Base-by-base conservation (phyloP, 2,113 vertebrate genomes). In the Galemys pyrenaicus region DNA sequence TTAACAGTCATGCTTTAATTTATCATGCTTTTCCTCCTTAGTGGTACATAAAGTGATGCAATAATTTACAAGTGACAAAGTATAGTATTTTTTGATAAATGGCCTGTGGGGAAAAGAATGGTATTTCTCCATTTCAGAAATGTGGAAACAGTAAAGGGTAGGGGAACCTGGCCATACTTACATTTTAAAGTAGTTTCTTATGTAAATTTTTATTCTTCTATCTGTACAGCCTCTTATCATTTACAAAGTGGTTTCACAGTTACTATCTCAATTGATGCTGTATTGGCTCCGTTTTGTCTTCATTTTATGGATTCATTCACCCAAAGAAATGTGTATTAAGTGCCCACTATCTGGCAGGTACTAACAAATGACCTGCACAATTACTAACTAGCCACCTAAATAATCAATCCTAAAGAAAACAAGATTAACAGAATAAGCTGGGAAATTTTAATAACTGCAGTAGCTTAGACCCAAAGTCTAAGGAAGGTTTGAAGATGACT, bases 131-230 rank as follows among this genome's bases (percentile, higher is more conserved):
- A 49, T n/a, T 73, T 88, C 71, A 85, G 79, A 56, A 56, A 56
- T 56, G 19, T n/a, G 19, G 8, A 79, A 79, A 77, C 51, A 78
- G 32, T 58, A 49, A 94, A 91, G 5, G 22, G 16, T 56, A 10
- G 32, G 60, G 30, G 17, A 60, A 70, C 46, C 86, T 49, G 70
- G 51, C 65, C n/a, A 75, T 70, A 32, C 13, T 15, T 86, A 77
- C 75, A 75, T 65, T 96, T 93, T 91, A 49, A 96, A 95, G 77
- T 64, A 86, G 39, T 58, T 96, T 86, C 44, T 73, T 30, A 30
- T 85, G 11, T 82, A 88, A 75, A 84, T 35, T 32, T 81, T 81
- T 56, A 75, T 86, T 70, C 37, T 65, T 78, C 2, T 79, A 37
- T 91, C 77, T 81, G 17, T 78, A 39, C 7, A 79, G 22, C 78